These are phyloP conservation scores for Dolichomitus sp. DNA, from an alignment of 2,888 invertebrate genomes.

Conservation along the genomic window DNA sequence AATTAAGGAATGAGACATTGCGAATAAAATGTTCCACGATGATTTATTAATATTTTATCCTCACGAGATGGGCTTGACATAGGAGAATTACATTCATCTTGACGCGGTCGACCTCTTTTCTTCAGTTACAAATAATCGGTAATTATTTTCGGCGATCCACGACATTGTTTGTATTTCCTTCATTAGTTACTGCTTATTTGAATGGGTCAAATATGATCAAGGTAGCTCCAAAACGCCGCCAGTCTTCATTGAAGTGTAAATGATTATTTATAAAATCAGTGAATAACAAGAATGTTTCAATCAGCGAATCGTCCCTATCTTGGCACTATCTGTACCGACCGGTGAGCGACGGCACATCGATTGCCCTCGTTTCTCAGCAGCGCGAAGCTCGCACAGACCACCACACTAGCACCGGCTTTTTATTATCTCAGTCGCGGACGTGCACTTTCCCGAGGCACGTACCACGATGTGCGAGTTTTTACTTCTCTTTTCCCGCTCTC, in stretches of 20 bases:
- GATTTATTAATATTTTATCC: not conserved
- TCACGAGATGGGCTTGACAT: not conserved
- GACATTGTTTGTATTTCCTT: not conserved
- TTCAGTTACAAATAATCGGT: too few species aligned
- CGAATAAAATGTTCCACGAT: not conserved
- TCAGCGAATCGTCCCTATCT: constrained; percentile 29
- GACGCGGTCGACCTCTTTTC: too few species aligned
- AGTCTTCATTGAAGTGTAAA: not conserved
- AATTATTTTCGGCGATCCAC: too few species aligned
- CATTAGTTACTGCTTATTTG: not conserved
- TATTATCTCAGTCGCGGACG: constrained; percentile 60
- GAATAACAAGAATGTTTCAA: not conserved
- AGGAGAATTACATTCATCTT: not conserved
- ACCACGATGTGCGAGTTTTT: constrained; percentile 57
- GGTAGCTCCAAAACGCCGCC: not conserved
- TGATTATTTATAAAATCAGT: not conserved
- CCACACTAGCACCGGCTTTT: constrained; percentile 42
- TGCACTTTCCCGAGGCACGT: constrained; percentile 57
- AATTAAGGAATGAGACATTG: constrained; percentile 31
- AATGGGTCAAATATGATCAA: not conserved
- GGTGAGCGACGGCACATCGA: constrained; percentile 58
- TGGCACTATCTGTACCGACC: constrained; percentile 41
- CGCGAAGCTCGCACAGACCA: constrained; percentile 1
- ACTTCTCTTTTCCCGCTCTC: constrained; percentile 43
- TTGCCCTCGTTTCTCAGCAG: constrained; percentile 59